Evolutionary conservation across 2,113 vertebrate species (phyloP).

Genomic region (Anolis sagrei): DNA sequence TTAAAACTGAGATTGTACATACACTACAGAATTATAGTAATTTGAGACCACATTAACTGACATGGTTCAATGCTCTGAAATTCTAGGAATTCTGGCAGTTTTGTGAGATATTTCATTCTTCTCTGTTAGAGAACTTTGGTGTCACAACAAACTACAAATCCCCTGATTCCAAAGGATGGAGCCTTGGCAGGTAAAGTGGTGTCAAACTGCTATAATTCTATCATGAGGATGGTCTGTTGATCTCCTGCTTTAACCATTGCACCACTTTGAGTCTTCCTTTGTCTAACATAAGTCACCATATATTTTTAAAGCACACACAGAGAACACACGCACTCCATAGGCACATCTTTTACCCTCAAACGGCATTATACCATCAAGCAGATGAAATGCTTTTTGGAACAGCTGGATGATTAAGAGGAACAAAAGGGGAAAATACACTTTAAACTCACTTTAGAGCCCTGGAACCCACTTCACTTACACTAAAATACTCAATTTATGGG

Average conservation of each 20-base stretch:
- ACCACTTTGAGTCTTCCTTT: neutral
- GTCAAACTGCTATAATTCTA: no score
- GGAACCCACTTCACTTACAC: slow-evolving; percentile 41
- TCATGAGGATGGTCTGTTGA: no score
- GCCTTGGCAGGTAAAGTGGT: no score
- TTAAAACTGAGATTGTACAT: no score
- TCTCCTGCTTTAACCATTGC: neutral
- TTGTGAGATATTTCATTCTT: no score
- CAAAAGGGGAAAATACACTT: slow-evolving; percentile 65
- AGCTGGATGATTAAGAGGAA: slow-evolving; percentile 53
- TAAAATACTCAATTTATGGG: slow-evolving; percentile 65
- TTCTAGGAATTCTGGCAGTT: no score
- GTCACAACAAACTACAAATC: no score
- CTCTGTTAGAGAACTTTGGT: no score
- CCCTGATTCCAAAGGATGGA: no score
- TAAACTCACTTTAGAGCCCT: slow-evolving; percentile 65
- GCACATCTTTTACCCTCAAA: neutral
- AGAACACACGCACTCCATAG: neutral
- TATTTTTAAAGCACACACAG: neutral
- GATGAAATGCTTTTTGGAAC: slow-evolving; percentile 45
- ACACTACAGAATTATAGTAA: no score
- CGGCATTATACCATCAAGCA: slow-evolving; percentile 42
- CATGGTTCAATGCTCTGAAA: no score
- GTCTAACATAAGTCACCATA: neutral
- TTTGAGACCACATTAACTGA: no score